Percentiles rank a stretch among this genome's conserved stretches.
Conservation (phyloP, 2,888 invertebrate species). For the Strigamia crassipes region DNA sequence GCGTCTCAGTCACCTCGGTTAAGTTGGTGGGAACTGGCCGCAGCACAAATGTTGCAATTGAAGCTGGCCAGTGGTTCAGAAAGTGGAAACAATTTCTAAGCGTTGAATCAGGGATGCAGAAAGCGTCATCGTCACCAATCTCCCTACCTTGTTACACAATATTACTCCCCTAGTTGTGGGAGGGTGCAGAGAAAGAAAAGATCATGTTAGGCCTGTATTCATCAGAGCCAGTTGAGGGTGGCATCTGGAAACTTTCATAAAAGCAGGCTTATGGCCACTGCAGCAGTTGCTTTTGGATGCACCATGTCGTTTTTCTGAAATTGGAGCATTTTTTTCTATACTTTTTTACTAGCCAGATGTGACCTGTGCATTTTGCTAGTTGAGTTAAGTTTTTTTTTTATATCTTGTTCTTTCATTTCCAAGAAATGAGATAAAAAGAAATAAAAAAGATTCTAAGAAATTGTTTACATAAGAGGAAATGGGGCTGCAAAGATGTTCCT, state of each 20-base stretch:
- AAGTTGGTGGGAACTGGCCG: no score
- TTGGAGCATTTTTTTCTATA: conserved; percentile 9
- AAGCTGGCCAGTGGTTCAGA: neutral
- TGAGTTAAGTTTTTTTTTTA: conserved; percentile 24
- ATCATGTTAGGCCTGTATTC: conserved; percentile 34
- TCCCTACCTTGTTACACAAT: conserved; percentile 37
- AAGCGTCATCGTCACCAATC: neutral
- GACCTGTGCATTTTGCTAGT: conserved; percentile 30
- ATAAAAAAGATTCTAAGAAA: neutral
- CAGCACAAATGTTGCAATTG: neutral
- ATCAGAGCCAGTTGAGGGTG: conserved; percentile 37
- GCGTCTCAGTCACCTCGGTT: no score
- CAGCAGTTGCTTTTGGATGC: conserved; percentile 37
- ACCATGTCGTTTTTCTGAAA: conserved; percentile 19
- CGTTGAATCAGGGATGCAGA: conserved; percentile 1
- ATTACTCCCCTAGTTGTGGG: conserved; percentile 32
- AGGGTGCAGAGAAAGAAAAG: conserved; percentile 39
- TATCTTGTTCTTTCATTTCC: neutral
- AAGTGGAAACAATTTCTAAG: neutral
- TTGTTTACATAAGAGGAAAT: neutral
- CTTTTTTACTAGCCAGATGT: conserved; percentile 36
- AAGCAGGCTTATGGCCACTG: conserved; percentile 36
- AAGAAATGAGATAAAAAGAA: conserved; percentile 8
- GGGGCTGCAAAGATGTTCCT: neutral
- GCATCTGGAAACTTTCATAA: conserved; percentile 42